phyloP scores from a whole-genome alignment of 2,113 vertebrate genomes.

The Sinosuthora webbiana region DNA sequence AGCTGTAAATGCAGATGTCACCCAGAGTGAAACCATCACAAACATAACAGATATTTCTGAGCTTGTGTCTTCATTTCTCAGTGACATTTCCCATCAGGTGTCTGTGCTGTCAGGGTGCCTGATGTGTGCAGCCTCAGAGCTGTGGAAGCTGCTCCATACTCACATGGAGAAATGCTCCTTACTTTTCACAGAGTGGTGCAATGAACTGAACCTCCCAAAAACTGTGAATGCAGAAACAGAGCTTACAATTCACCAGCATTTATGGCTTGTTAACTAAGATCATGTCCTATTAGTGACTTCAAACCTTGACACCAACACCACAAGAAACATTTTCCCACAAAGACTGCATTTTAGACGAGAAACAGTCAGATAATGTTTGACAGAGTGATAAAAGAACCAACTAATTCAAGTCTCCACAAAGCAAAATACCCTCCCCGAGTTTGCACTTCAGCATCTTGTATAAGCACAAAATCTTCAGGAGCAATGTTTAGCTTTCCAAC shows the following conservation, averaged over 20 bases:
- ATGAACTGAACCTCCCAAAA: neutral
- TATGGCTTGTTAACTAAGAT: neutral
- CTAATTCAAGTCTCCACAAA: neutral
- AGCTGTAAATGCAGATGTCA: accelerated
- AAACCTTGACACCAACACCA: neutral
- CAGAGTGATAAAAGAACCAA: neutral
- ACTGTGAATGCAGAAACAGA: neutral
- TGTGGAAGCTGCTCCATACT: neutral
- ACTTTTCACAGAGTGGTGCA: neutral
- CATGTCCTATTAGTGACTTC: neutral
- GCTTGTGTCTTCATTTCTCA: neutral
- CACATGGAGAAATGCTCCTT: neutral
- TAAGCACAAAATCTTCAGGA: neutral
- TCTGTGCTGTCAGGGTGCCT: neutral
- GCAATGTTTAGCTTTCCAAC: neutral
- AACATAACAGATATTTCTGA: neutral
- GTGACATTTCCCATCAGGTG: neutral
- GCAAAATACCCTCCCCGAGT: neutral
- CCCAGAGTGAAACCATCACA: neutral
- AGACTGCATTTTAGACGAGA: neutral
- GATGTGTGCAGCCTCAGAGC: neutral
- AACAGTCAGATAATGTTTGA: neutral
- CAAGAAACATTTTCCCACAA: neutral
- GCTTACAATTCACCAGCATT: neutral
- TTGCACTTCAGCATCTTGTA: neutral